Evolutionary conservation across 2,888 invertebrate species (phyloP).

Genomic region (Nemotelus pantherinus): DNA sequence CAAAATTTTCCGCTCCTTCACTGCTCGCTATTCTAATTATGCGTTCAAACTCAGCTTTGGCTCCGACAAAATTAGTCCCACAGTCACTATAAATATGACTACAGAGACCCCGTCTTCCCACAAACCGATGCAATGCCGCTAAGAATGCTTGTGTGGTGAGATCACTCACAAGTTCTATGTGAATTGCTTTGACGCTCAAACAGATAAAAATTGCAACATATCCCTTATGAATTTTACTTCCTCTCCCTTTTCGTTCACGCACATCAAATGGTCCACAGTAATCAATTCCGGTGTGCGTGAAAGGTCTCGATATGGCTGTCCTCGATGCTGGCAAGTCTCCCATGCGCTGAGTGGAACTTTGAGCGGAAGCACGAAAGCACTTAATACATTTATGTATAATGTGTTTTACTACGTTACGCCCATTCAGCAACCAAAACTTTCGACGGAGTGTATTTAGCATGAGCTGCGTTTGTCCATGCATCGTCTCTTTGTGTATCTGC

Average conservation of each 20-base stretch:
- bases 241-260: neutral
- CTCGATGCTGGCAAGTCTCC: neutral
- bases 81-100: too few species aligned
- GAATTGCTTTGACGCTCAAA: neutral
- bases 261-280: neutral
- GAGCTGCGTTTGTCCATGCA: neutral
- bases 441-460: neutral
- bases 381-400: neutral
- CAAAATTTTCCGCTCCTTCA: too few species aligned
- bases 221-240: neutral
- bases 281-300: constrained; percentile 4
- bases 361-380: neutral
- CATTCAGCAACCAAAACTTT: neutral
- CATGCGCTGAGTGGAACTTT: neutral
- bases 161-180: neutral
- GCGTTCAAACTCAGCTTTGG: too few species aligned
- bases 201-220: neutral
- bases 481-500: neutral
- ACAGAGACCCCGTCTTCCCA: too few species aligned
- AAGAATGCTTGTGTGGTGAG: neutral
- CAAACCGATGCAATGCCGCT: too few species aligned
- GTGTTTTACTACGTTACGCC: neutral
- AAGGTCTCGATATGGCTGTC: neutral
- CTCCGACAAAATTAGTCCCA: too few species aligned
- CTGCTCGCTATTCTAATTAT: too few species aligned